Evolutionary conservation across 1,140 invertebrate genomes (phyloP), one percentile per base, ranked within the genome.

Genomic region (Diuraphis noxia): DNA sequence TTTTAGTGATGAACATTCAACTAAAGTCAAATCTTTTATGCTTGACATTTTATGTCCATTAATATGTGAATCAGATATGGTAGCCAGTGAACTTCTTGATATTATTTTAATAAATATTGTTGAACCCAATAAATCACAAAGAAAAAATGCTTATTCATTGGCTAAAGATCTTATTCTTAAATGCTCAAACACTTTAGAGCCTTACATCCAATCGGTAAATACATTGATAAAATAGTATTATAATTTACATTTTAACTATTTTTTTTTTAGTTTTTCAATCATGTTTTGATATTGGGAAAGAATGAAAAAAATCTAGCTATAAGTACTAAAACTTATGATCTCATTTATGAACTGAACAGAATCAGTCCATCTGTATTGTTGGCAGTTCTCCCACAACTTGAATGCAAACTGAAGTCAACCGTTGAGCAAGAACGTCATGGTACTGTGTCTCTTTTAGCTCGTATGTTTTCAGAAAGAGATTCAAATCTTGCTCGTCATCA

Each of bases 401-500:
- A 99, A 93, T 99, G 98, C 93, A 98, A 98, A 94, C 94, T 95
- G 89, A 96, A 96, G 94, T 96, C 96, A 93, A 95, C 95, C 38
- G 92, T 92, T 25, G 93, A 93, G 43, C 34, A 95, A 94, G 93
- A 95, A 95, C 93, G 95, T 77, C 94, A 95, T 77, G 96, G 96
- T 84, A 98, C 98, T 0, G 98, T 99, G 6, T 97, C 98, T 1
- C 94, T 99, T 34, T 94, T 99, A 41, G 98, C 98, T 7, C 95
- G 98, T 93, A 99, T 99, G 98, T 99, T 99, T 94, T 99, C 98
- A 1, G 98, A 99, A 93, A 98, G 98, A 93, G 97, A 98, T 91
- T 99, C 98, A 0, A 96, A 96, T 92, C 94, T 99, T 19, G 98
- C 98, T 2, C 96, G 96, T 91, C 96, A 98, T 93, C 97, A 99